Evolutionary conservation across 2,888 invertebrate species (phyloP), one percentile per base, ranked within the genome.

Genomic region (Oscheius myriophilus): DNA sequence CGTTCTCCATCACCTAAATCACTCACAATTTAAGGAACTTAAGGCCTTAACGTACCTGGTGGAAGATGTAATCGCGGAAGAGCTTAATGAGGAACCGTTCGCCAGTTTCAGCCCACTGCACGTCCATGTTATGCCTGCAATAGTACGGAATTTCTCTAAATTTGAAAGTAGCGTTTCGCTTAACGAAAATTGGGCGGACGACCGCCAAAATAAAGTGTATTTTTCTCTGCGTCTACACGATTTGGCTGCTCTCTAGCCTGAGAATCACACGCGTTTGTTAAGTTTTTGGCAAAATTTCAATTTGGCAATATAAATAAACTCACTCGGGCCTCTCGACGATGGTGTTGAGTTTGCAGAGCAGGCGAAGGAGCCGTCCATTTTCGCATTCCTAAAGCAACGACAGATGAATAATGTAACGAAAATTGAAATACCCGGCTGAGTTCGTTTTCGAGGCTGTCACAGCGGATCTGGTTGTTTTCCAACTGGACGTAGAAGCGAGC

Each of bases 21-120:
- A 12, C 18, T 25, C 26, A 18, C 26, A 39, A 86, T 86, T 25
- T 45, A 11, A 23, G 7, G 43, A 54, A 49, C 25, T 33, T 33
- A 33, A 9, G 33, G 33, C 9, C 33, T 33, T 2, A n/a, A 23
- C 12, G 18, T 49, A 78, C 78, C 88, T 95, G 93, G 90, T 98
- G 97, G 89, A 98, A 97, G 84, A 97, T 90, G 88, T 94, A 95
- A 89, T 98, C 97, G 73, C 97, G 91, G 90, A 96, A 98, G 87
- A 98, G 89, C 89, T 97, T 97, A 89, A 98, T 90, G 92, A 98
- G 93, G 89, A 97, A 98, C 64, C 97, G 91, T 89, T 97, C 95
- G 23, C 96, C 97, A 25, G 96, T 97, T 89, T 98, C 98, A 43
- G 95, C 92, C 97, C 98, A 98, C 16, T 93, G 91, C 14, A 92